Base-by-base conservation (phyloP, 1,140 invertebrate genomes). In the Brachionus rotundiformis region DNA sequence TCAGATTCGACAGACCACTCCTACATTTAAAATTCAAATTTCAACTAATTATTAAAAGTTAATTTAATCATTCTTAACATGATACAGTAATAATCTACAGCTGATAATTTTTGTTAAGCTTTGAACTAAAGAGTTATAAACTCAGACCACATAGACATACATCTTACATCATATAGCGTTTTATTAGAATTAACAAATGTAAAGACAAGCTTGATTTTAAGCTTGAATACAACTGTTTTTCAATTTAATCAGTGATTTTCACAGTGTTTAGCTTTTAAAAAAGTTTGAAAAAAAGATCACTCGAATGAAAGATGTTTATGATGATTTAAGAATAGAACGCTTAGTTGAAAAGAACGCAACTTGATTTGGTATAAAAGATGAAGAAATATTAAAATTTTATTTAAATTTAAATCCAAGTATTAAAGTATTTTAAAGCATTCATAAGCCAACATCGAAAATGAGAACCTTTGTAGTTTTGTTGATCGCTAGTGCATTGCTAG, bases 381-480 rank as follows among this genome's bases (percentile, higher is more conserved):
- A 54, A 54, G 47, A n/a, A 54, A 54, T 54, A 6, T 39, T 39
- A 39, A 39, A n/a, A 54, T 63, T 31, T 63, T 27, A 63, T 63
- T 33, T 23, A 31, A 29, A 13, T 29, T 63, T 13, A 29, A 29
- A 63, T 29, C 61, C 61, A 63, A 63, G 13, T 13, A n/a, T n/a
- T n/a, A n/a, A 29, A 31, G 29, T n/a, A 29, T 29, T 23, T 11
- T 29, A 63, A 33, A 63, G 29, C 11, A 63, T 29, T 27, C 16
- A 10, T 63, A 63, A 63, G 61, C 61, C 61, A 63, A 63, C 61
- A 63, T 29, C 25, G 29, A 63, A 63, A 63, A 63, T 63, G 61
- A 63, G 29, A 63, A 33, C 29, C 25, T 63, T 63, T 33, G 6
- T 63, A 29, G 61, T 16, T 29, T 63, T 63, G 29, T 63, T 63